Evolutionary conservation across 2,888 invertebrate genomes (phyloP), one percentile per base, ranked within the genome.

Genomic region (Coleophora flavipennella): DNA sequence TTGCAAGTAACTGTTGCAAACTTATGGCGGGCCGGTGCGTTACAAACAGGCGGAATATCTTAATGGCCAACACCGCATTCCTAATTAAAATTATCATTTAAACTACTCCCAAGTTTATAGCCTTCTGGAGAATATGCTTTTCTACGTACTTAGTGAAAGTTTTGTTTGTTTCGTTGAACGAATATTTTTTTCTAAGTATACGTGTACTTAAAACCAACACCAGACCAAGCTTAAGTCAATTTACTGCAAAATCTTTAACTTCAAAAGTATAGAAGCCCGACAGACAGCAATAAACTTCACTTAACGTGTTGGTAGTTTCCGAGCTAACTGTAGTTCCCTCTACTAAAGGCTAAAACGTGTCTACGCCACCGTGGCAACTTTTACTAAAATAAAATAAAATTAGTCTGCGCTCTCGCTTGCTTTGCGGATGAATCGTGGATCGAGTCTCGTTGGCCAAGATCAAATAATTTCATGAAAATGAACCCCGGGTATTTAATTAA

Each of bases 401-500:
- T 61, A 73, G 59, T 64, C 62, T 52, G 62, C 55, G 55, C 68
- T 72, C 60, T 64, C 55, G 8, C 57, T 71, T 64, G 73, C 72
- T 74, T 74, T 57, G 70, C 72, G 72, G 74, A 73, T 57, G 70
- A 62, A 51, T 57, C 54, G 63, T 68, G 69, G 64, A 67, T 55
- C 62, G 67, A 57, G 62, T 59, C 66, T 67, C 65, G 29, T 11
- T 67, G 65, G 57, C 64, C 55, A 67, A 74, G 71, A 77, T 79
- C 80, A 77, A 81, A 81, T 80, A 78, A 81, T 83, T 81, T 74
- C 73, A 75, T 68, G 76, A 79, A 81, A 84, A 78, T 78, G 71
- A 76, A 78, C 70, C 73, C 73, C 56, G 59, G 59, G 68, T 67
- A 71, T 83, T 84, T 80, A 83, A 81, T 84, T 81, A 83, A 80